phyloP scores from a whole-genome alignment of 1,140 invertebrate genomes.

The Trypoxylus dichotomus region DNA sequence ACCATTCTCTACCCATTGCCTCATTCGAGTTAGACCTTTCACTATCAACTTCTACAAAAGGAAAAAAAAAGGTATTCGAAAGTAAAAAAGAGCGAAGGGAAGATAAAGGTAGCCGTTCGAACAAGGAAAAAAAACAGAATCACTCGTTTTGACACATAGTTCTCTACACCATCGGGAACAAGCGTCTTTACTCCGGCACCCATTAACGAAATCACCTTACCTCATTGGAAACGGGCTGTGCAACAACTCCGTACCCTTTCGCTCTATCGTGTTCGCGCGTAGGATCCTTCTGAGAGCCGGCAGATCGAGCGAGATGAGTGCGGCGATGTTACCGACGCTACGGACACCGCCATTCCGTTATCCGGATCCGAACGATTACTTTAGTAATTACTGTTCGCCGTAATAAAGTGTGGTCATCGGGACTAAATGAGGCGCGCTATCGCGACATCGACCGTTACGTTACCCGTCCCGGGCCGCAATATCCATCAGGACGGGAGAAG shows the following conservation, averaged over 20 bases:
- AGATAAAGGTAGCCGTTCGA: not conserved
- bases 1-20: no score
- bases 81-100: not conserved
- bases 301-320: not conserved
- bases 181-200: not conserved
- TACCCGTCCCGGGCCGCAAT: slow-evolving; percentile 32
- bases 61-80: no score
- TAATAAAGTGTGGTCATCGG: slow-evolving; percentile 49
- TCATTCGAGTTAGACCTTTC: no score
- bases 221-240: not conserved
- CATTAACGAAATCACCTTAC: slow-evolving; percentile 9
- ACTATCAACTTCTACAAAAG: no score
- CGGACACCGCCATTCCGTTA: not conserved
- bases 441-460: slow-evolving; percentile 40
- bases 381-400: slow-evolving; percentile 32
- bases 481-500: slow-evolving; percentile 39
- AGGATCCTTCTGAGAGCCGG: not conserved
- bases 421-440: slow-evolving; percentile 47
- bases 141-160: slow-evolving; percentile 5
- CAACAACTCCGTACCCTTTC: not conserved
- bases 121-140: not conserved
- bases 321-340: not conserved
- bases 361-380: not conserved
- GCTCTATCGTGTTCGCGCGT: not conserved
- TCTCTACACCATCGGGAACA: not conserved